Conservation (phyloP, 2,797 vertebrate genomes). For the Distichodus sexfasciatus region DNA sequence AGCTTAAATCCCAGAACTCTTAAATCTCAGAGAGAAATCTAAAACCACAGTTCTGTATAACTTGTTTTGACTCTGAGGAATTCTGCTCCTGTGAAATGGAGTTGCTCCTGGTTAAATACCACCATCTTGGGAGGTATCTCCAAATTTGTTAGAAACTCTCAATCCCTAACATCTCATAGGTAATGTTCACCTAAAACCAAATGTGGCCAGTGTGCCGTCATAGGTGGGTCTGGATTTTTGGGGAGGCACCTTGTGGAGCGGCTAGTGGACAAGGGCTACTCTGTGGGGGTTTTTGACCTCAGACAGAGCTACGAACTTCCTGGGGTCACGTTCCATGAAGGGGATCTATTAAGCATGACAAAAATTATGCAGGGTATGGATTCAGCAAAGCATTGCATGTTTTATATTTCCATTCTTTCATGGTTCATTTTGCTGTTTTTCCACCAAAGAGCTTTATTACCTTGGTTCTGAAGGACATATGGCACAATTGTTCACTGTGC, state of each 20-base stretch:
- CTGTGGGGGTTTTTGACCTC: slow-evolving; percentile 89
- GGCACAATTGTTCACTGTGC: slow-evolving; percentile 93
- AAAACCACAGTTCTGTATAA: too few species aligned
- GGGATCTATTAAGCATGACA: too few species aligned
- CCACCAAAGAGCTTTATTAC: slow-evolving; percentile 85
- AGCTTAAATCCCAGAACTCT: too few species aligned
- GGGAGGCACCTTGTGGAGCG: slow-evolving; percentile 91
- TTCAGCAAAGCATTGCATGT: not conserved
- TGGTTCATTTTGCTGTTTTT: not conserved
- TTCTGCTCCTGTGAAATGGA: too few species aligned
- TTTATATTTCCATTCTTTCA: not conserved
- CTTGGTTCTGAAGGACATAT: slow-evolving; percentile 79
- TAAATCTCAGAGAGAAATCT: too few species aligned
- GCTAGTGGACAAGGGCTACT: slow-evolving; percentile 83
- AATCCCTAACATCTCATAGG: too few species aligned
- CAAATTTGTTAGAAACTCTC: too few species aligned
- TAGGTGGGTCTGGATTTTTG: slow-evolving; percentile 92
- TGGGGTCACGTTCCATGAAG: slow-evolving; percentile 81
- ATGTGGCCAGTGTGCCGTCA: slow-evolving; percentile 84
- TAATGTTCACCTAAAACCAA: too few species aligned
- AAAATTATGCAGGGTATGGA: not conserved
- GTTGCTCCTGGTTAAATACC: too few species aligned
- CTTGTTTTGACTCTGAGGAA: too few species aligned
- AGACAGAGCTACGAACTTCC: slow-evolving; percentile 79
- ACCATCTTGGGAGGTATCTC: too few species aligned